Conservation (phyloP, 1,140 invertebrate genomes). For the Bicyclus anynana region DNA sequence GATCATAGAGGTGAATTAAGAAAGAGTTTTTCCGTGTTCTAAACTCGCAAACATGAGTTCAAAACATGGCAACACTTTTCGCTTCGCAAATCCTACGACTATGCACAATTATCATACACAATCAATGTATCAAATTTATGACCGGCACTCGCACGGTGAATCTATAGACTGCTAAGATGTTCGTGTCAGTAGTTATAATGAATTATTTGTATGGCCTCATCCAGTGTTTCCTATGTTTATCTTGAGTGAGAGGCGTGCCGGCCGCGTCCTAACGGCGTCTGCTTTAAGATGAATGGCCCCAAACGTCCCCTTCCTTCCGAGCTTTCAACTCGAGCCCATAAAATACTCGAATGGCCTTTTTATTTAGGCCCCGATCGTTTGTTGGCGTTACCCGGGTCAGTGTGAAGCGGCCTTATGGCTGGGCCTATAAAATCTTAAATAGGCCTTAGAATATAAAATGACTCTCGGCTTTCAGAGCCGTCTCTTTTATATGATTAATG, state of each 20-base stretch:
- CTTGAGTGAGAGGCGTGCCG: constrained; percentile 17
- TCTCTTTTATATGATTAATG: neutral
- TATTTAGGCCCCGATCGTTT: constrained; percentile 28
- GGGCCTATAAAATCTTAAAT: neutral
- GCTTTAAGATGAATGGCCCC: constrained; percentile 28
- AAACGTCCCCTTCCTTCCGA: constrained; percentile 28
- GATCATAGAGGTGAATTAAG: no score
- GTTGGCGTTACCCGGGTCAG: constrained; percentile 20
- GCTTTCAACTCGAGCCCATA: constrained; percentile 23
- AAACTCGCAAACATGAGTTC: no score
- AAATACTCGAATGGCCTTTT: constrained; percentile 28
- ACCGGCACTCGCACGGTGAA: no score
- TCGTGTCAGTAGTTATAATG: no score
- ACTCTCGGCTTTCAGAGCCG: neutral
- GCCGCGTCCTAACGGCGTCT: constrained; percentile 25
- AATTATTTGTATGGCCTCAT: neutral
- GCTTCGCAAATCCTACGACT: no score
- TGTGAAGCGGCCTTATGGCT: constrained; percentile 7
- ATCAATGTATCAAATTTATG: no score
- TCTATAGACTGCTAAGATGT: no score
- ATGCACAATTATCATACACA: no score
- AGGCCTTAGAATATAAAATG: constrained; percentile 1
- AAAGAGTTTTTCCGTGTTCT: no score
- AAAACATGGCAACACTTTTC: no score
- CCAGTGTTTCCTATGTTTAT: neutral